A percentile compares a stretch with the other conserved stretches of the same genome.
Conservation (phyloP, 2,797 vertebrate genomes). For the Zalophus californianus region DNA sequence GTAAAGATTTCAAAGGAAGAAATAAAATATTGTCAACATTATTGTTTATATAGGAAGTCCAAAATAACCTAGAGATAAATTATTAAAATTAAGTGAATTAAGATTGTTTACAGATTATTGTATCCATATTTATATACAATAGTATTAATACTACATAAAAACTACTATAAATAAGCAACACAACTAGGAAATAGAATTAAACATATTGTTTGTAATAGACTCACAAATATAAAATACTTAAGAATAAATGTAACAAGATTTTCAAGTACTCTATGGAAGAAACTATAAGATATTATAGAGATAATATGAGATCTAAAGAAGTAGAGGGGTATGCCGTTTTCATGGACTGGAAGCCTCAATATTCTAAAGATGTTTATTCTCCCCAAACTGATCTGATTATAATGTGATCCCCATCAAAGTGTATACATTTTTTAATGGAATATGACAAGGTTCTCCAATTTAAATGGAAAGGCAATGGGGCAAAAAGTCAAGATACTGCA, state of each 20-base stretch:
- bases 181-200: neutral
- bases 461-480: neutral
- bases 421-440: neutral
- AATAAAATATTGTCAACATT: neutral
- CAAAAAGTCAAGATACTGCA: neutral
- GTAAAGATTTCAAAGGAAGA: constrained; percentile 5
- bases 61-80: neutral
- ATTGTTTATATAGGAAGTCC: constrained; percentile 25
- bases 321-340: neutral
- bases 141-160: neutral
- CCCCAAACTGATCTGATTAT: neutral
- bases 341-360: neutral
- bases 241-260: neutral
- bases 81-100: neutral
- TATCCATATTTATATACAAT: neutral
- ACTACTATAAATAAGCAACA: neutral
- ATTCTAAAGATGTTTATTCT: constrained; percentile 20
- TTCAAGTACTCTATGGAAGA: neutral
- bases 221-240: neutral
- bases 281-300: neutral
- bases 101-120: neutral
- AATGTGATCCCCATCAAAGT: neutral
- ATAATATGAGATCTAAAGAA: constrained; percentile 27
- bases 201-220: neutral
- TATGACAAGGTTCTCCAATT: neutral